Evolutionary conservation across 92 coral and sea anemone genomes (phyloP).

Genomic region (Plumapathes pennacea): DNA sequence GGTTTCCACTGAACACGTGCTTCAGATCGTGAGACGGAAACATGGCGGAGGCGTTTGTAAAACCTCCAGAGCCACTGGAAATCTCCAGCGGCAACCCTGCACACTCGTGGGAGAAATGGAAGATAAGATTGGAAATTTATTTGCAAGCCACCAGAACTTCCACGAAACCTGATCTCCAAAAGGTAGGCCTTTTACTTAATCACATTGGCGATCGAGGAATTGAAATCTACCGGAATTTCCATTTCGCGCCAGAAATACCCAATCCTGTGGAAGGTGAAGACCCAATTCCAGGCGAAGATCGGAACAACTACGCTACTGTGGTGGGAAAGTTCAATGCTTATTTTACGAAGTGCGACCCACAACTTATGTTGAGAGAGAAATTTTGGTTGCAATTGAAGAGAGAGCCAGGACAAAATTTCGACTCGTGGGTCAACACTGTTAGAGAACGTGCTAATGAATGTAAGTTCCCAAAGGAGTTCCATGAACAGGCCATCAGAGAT

Average conservation of each 20-base stretch:
- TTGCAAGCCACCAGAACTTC: slow-evolving; percentile 35
- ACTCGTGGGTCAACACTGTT: slow-evolving; percentile 15
- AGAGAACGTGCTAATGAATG: slow-evolving; percentile 17
- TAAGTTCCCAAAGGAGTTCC: slow-evolving; percentile 11
- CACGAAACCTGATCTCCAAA: slow-evolving; percentile 17
- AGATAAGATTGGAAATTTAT: slow-evolving; percentile 40
- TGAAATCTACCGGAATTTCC: slow-evolving; percentile 34
- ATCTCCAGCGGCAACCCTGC: slow-evolving; percentile 42
- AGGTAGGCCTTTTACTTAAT: slow-evolving; percentile 26
- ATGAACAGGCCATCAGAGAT: slow-evolving; percentile 20
- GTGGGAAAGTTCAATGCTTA: slow-evolving; percentile 29
- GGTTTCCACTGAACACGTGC: no score
- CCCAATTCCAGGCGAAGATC: slow-evolving; percentile 27
- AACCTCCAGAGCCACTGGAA: slow-evolving; percentile 18
- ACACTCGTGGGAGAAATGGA: slow-evolving; percentile 50
- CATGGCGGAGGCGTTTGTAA: slow-evolving; percentile 4
- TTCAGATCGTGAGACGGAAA: no score
- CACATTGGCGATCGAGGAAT: slow-evolving; percentile 38
- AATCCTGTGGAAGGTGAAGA: slow-evolving; percentile 32
- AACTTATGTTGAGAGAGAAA: slow-evolving; percentile 30
- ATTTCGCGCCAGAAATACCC: slow-evolving; percentile 14
- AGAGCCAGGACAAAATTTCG: slow-evolving; percentile 22
- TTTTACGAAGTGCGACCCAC: slow-evolving; percentile 50
- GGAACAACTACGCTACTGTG: slow-evolving; percentile 41
- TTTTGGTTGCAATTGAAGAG: slow-evolving; percentile 42